Conservation (phyloP, 2,888 invertebrate genomes). For the Platycheirus rosarum region DNA sequence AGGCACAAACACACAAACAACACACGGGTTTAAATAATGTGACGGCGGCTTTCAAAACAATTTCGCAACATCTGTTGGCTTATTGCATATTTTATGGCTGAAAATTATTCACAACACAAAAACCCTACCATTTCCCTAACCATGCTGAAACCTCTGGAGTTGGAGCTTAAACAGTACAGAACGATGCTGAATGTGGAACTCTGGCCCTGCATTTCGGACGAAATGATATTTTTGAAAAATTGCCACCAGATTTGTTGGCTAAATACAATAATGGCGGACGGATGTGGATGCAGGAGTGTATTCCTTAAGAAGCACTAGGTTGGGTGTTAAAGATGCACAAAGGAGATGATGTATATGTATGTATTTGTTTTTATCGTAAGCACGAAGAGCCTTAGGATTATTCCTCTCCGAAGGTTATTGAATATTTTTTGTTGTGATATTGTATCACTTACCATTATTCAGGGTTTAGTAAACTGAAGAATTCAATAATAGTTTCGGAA, state of each 20-base stretch:
- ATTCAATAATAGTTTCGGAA: constrained; percentile 22
- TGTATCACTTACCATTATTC: constrained; percentile 61
- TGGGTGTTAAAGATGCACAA: constrained; percentile 12
- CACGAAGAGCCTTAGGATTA: constrained; percentile 22
- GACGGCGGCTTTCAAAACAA: constrained; percentile 83
- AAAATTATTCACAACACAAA: constrained; percentile 82
- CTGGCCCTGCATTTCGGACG: constrained; percentile 52
- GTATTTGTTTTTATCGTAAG: not conserved
- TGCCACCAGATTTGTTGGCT: constrained; percentile 65
- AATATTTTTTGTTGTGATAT: constrained; percentile 37
- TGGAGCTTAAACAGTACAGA: constrained; percentile 1
- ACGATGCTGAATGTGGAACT: constrained; percentile 31
- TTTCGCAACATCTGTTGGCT: constrained; percentile 83
- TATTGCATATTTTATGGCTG: constrained; percentile 83
- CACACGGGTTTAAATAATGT: constrained; percentile 80
- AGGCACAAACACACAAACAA: constrained; percentile 17
- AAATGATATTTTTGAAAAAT: constrained; percentile 74
- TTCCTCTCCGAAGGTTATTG: constrained; percentile 16
- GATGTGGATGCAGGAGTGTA: constrained; percentile 41
- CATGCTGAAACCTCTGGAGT: not conserved
- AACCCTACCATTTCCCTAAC: constrained; percentile 76
- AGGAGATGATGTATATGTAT: not conserved
- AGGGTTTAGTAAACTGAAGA: constrained; percentile 19
- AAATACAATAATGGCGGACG: constrained; percentile 34
- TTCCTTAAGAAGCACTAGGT: constrained; percentile 26